Conservation (phyloP, 2,888 invertebrate species). For the Scaptomyza polygonia region DNA sequence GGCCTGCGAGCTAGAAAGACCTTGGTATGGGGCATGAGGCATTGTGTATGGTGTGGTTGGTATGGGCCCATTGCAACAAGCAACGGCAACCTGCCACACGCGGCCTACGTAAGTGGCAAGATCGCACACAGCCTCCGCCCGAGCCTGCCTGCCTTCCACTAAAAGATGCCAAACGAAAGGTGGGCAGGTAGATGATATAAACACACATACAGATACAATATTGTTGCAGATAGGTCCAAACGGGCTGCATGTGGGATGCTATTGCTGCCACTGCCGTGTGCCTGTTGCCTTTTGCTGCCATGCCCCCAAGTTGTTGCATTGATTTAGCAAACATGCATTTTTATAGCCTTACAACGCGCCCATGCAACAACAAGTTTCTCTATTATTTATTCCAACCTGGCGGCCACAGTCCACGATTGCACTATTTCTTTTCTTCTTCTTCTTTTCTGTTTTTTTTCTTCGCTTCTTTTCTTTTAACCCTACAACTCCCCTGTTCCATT, state of each 20-base stretch:
- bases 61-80: slow-evolving; percentile 54
- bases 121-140: slow-evolving; percentile 72
- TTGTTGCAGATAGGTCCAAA: slow-evolving; percentile 37
- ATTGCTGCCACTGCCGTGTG: slow-evolving; percentile 37
- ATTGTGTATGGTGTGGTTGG: slow-evolving; percentile 36
- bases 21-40: slow-evolving; percentile 64
- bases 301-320: slow-evolving; percentile 81
- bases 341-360: slow-evolving; percentile 78
- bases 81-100: slow-evolving; percentile 77
- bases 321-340: slow-evolving; percentile 81
- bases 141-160: slow-evolving; percentile 37
- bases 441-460: slow-evolving; percentile 1
- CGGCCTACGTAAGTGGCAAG: slow-evolving; percentile 81
- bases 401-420: slow-evolving; percentile 68
- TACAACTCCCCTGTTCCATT: not conserved
- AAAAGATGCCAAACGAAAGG: slow-evolving; percentile 79
- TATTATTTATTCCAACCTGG: slow-evolving; percentile 75
- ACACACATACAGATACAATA: slow-evolving; percentile 20
- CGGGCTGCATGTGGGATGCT: slow-evolving; percentile 68
- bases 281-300: slow-evolving; percentile 56
- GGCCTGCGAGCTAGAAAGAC: slow-evolving; percentile 73
- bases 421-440: slow-evolving; percentile 50
- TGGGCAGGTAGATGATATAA: slow-evolving; percentile 54
- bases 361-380: slow-evolving; percentile 78
- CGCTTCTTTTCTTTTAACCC: not conserved